phyloP scores from a whole-genome alignment of 2,797 vertebrate species.

The Brachyrhaphis roseni region DNA sequence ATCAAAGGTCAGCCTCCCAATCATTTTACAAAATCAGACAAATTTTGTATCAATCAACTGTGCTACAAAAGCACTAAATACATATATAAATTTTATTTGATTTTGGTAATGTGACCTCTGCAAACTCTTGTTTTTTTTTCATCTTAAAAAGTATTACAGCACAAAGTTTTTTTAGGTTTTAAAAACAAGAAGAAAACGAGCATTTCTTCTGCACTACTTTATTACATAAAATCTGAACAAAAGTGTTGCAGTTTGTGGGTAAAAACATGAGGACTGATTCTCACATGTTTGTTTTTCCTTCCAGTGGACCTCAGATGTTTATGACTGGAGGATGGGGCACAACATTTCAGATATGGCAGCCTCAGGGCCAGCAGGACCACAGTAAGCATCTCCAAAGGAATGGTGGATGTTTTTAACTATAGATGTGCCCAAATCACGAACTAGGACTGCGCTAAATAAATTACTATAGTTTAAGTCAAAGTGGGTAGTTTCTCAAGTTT shows the following conservation, averaged over 20 bases:
- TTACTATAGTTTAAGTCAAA: not conserved
- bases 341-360: conserved; percentile 97
- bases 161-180: not conserved
- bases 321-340: conserved; percentile 96
- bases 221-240: not conserved
- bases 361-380: conserved; percentile 94
- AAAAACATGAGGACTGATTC: not conserved
- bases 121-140: too few relatives aligned
- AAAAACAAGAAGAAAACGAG: not conserved
- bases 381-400: conserved; percentile 79
- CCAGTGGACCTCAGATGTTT: conserved; percentile 92
- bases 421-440: not conserved
- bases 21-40: too few relatives aligned
- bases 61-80: too few relatives aligned
- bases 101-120: too few relatives aligned
- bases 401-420: not conserved
- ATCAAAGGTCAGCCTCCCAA: too few relatives aligned
- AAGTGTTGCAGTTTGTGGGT: not conserved
- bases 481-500: not conserved
- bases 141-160: too few relatives aligned
- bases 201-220: not conserved
- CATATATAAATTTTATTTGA: too few relatives aligned
- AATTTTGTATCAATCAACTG: too few relatives aligned
- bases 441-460: not conserved
- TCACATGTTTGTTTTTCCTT: conserved; percentile 12